phyloP scores from a whole-genome alignment of 1,140 invertebrate species.

The Solenopsis invicta region DNA sequence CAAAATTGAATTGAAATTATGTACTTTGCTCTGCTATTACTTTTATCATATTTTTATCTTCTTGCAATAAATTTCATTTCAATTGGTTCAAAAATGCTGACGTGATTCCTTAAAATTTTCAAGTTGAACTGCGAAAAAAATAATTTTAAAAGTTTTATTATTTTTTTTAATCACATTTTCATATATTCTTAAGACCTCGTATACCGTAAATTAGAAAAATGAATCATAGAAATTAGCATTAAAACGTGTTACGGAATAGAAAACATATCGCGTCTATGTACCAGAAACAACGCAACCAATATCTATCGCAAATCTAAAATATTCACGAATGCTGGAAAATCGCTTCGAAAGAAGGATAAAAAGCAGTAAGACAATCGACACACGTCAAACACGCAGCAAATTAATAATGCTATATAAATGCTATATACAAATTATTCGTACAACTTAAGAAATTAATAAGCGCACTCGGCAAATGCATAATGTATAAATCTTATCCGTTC shows the following conservation, averaged over 20 bases:
- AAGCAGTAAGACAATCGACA: conserved; percentile 53
- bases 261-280: background rate
- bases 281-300: background rate
- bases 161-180: background rate
- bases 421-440: conserved; percentile 55
- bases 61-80: background rate
- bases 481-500: background rate
- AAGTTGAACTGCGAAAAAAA: background rate
- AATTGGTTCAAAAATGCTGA: background rate
- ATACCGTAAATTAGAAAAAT: background rate
- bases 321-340: conserved; percentile 11
- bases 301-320: background rate
- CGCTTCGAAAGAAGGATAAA: conserved; percentile 24
- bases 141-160: background rate
- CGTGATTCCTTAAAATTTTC: background rate
- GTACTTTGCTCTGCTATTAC: background rate
- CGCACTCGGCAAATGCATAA: conserved; percentile 33
- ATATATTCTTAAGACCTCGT: background rate
- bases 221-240: conserved; percentile 22
- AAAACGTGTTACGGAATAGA: background rate
- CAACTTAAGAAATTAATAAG: conserved; percentile 51
- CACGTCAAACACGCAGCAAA: conserved; percentile 47
- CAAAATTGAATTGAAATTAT: conserved; percentile 20
- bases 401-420: conserved; percentile 47
- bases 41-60: background rate